A percentile compares a stretch with the other conserved stretches of the same genome.
Conservation (phyloP, 2,888 invertebrate species). For the Pammene fasciana region DNA sequence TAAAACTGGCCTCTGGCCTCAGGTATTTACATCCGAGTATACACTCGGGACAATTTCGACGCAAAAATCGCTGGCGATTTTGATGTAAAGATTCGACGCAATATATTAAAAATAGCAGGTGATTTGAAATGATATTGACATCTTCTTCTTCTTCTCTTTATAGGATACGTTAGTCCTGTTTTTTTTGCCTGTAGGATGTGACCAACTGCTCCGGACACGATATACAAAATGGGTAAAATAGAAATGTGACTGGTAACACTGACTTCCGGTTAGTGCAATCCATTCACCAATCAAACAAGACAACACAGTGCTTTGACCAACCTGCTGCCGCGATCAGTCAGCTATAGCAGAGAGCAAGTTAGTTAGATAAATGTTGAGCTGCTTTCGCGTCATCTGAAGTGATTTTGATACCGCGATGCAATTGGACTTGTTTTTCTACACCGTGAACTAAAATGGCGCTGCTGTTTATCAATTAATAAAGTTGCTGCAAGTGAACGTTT, state of each 20-base stretch:
- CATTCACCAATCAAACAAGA: slow-evolving; percentile 81
- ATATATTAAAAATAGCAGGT: no score
- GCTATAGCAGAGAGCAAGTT: slow-evolving; percentile 66
- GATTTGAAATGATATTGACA: no score
- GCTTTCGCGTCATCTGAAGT: slow-evolving; percentile 73
- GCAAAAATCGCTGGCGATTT: no score
- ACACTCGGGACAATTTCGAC: no score
- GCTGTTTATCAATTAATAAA: slow-evolving; percentile 77
- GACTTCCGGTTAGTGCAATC: slow-evolving; percentile 67
- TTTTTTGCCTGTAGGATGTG: no score
- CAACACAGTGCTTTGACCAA: slow-evolving; percentile 81
- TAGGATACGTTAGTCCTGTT: no score
- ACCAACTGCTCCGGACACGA: no score
- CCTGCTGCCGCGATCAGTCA: slow-evolving; percentile 72
- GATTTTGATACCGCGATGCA: slow-evolving; percentile 72
- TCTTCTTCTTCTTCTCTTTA: no score
- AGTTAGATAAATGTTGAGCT: slow-evolving; percentile 75
- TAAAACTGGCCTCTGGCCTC: no score
- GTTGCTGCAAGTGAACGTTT: slow-evolving; percentile 72
- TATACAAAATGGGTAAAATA: slow-evolving; percentile 35
- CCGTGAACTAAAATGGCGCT: slow-evolving; percentile 81
- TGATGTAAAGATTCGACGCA: no score
- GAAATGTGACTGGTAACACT: slow-evolving; percentile 55
- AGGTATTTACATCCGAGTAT: no score
- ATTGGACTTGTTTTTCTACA: slow-evolving; percentile 73